Evolutionary conservation across 2,888 invertebrate species (phyloP).

Genomic region (Patella pellucida): DNA sequence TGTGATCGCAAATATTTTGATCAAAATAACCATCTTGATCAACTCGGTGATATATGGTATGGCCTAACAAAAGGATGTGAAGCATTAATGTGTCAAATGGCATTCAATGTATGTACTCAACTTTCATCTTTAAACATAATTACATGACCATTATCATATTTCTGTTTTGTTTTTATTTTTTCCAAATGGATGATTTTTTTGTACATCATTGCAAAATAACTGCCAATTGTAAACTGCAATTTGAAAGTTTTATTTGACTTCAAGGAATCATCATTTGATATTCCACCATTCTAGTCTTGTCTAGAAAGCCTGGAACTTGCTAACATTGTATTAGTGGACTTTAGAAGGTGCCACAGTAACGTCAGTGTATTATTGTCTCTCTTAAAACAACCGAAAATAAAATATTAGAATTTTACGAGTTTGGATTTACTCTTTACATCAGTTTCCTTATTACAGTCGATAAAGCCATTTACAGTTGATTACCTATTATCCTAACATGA

Average conservation of each 20-base stretch:
- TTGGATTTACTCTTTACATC: no score
- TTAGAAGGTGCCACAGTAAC: conserved; percentile 27
- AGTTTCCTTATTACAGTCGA: no score
- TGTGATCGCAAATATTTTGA: no score
- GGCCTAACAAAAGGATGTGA: conserved; percentile 6
- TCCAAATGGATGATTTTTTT: conserved; percentile 21
- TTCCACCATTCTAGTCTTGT: conserved; percentile 10
- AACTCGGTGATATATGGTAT: no score
- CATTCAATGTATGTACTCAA: conserved; percentile 5
- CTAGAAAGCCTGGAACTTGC: conserved; percentile 13
- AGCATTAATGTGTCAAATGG: conserved; percentile 4
- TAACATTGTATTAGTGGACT: conserved; percentile 11
- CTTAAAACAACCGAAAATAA: conserved; percentile 29
- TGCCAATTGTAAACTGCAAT: conserved; percentile 26
- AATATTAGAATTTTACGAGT: conserved; percentile 27
- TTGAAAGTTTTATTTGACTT: conserved; percentile 24
- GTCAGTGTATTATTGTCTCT: conserved; percentile 30
- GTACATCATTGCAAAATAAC: conserved; percentile 24
- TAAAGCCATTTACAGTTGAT: no score
- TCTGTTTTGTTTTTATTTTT: conserved; percentile 17
- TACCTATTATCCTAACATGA: no score
- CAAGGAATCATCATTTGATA: conserved; percentile 6
- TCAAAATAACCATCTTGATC: no score
- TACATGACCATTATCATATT: conserved; percentile 10
- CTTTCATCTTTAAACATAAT: conserved; percentile 13